Evolutionary conservation across 1,140 invertebrate genomes (phyloP).

Genomic region (Conopomorpha cramerella): DNA sequence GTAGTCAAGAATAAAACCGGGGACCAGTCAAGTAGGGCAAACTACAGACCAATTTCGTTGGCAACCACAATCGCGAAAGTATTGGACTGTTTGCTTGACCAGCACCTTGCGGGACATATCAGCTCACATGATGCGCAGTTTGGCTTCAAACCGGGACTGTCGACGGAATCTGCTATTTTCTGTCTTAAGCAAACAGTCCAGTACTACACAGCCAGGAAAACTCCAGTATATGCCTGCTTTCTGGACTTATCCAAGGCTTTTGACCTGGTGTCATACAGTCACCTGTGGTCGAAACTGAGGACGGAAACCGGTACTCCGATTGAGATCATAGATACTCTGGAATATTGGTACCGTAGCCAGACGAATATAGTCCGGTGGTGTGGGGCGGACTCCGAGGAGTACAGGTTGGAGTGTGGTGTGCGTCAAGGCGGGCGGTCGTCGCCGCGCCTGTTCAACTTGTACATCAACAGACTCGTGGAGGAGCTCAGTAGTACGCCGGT

Average conservation of each 20-base stretch:
- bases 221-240: too few relatives aligned
- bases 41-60: too few relatives aligned
- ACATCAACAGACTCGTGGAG: too few relatives aligned
- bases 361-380: slow-evolving; percentile 6
- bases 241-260: slow-evolving; percentile 8
- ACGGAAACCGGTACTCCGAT: neutral
- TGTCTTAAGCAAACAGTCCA: slow-evolving; percentile 8
- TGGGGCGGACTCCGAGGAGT: slow-evolving; percentile 1
- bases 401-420: slow-evolving; percentile 7
- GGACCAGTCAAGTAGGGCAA: too few relatives aligned
- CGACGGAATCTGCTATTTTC: slow-evolving; percentile 3
- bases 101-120: slow-evolving; percentile 3
- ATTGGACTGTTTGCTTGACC: slow-evolving; percentile 5
- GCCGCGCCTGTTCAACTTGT: slow-evolving; percentile 7
- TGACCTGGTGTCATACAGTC: slow-evolving; percentile 6
- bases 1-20: slow-evolving; percentile 8
- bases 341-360: slow-evolving; percentile 8
- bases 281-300: slow-evolving; percentile 6
- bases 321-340: slow-evolving; percentile 2
- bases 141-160: slow-evolving; percentile 10
- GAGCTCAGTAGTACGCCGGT: slow-evolving; percentile 1
- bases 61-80: slow-evolving; percentile 10
- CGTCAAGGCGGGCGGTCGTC: slow-evolving; percentile 7
- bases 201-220: slow-evolving; percentile 8
- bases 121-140: slow-evolving; percentile 8